Percentiles rank a stretch among this genome's conserved stretches.
phyloP scores from a whole-genome alignment of 2,797 vertebrate genomes.

The Trachops cirrhosus region DNA sequence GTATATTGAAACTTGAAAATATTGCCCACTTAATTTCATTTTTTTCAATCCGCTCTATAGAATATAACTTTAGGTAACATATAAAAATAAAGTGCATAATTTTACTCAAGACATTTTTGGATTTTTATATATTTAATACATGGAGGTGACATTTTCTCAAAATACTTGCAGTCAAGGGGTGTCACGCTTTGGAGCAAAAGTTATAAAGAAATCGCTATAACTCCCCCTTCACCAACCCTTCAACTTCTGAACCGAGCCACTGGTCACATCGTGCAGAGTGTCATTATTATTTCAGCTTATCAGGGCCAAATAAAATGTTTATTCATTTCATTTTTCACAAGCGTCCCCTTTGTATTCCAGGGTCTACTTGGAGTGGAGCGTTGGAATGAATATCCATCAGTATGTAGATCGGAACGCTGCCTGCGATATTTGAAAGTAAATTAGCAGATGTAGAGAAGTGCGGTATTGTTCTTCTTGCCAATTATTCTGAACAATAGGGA shows the following conservation, averaged over 20 bases:
- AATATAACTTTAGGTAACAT: neutral
- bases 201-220: neutral
- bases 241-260: neutral
- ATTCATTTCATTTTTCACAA: neutral
- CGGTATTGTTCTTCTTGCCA: fast-evolving
- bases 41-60: neutral
- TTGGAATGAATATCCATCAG: fast-evolving
- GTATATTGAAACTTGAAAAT: neutral
- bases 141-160: too few relatives aligned
- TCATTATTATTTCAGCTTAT: neutral
- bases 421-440: neutral
- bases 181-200: neutral
- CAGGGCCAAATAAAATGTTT: neutral
- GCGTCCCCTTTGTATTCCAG: too few relatives aligned
- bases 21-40: neutral
- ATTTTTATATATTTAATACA: neutral
- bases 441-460: fast-evolving
- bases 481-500: neutral
- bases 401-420: fast-evolving
- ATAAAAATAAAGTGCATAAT: neutral
- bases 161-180: neutral
- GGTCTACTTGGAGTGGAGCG: fast-evolving
- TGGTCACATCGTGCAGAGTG: fast-evolving
- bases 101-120: neutral
- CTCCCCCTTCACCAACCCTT: too few relatives aligned